A percentile compares a stretch with the other conserved stretches of the same genome.
phyloP scores from a whole-genome alignment of 2,888 invertebrate species.

The Andricus quercusramuli region DNA sequence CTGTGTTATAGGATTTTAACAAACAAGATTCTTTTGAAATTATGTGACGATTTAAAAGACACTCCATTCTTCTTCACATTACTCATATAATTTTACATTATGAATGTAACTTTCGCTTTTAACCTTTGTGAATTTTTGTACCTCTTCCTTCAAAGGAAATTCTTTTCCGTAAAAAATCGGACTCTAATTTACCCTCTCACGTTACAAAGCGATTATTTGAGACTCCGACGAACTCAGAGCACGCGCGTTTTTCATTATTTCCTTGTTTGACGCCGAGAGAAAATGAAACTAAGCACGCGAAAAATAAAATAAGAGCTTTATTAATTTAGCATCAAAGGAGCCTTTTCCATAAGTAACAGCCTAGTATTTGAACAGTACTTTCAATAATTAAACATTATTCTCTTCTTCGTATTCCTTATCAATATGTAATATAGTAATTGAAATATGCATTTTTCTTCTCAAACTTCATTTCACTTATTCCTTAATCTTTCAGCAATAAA shows the following conservation, averaged over 20 bases:
- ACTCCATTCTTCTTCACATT: background rate
- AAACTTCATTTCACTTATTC: background rate
- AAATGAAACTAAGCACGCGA: too few relatives aligned
- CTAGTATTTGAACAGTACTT: background rate
- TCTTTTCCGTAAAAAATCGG: slow-evolving; percentile 17
- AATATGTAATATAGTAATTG: background rate
- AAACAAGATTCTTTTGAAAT: background rate
- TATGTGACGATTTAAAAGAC: background rate
- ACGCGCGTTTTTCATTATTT: too few relatives aligned
- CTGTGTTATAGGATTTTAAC: background rate
- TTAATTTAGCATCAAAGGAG: too few relatives aligned
- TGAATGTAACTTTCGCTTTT: slow-evolving; percentile 11
- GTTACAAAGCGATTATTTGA: background rate
- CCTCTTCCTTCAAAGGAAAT: slow-evolving; percentile 30
- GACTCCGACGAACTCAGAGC: too few relatives aligned
- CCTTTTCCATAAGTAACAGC: background rate
- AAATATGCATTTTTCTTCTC: background rate
- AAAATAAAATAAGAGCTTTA: too few relatives aligned
- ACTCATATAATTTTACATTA: slow-evolving; percentile 2
- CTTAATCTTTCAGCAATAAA: background rate
- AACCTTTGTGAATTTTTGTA: slow-evolving; percentile 31
- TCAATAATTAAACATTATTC: background rate
- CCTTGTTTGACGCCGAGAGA: too few relatives aligned
- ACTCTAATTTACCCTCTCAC: slow-evolving; percentile 35
- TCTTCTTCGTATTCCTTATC: background rate